A percentile compares a stretch with the other conserved stretches of the same genome.
Conservation (phyloP, 2,113 vertebrate species). For the Actinemys pallida region DNA sequence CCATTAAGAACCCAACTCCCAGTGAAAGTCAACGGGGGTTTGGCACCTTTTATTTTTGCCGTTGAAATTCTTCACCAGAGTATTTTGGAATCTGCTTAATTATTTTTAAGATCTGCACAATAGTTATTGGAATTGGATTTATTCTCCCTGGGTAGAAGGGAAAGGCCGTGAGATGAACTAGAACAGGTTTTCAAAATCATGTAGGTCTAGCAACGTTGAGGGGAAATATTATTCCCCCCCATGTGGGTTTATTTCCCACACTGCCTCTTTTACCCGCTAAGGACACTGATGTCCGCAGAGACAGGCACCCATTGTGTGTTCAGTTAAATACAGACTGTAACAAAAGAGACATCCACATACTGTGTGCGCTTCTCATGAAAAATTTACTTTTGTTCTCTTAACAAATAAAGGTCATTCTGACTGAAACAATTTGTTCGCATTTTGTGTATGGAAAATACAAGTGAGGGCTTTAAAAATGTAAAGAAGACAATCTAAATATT, state of each 20-base stretch:
- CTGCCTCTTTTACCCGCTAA: not conserved
- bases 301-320: not conserved
- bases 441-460: not conserved
- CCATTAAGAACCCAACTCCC: not conserved
- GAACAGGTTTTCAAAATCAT: not conserved
- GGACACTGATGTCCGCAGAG: rapidly evolving
- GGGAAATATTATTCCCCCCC: not conserved
- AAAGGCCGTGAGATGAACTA: rapidly evolving
- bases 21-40: not conserved
- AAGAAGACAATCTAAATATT: not conserved
- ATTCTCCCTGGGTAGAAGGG: not conserved
- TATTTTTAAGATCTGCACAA: not conserved
- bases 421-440: not conserved
- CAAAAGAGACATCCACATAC: rapidly evolving
- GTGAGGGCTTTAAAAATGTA: rapidly evolving
- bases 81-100: not conserved
- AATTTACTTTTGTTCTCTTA: not conserved
- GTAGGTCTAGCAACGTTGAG: not conserved
- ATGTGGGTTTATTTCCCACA: rapidly evolving
- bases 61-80: not conserved
- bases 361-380: not conserved
- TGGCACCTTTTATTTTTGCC: slow-evolving; percentile 5
- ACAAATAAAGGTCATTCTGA: not conserved
- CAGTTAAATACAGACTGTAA: rapidly evolving
- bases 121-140: rapidly evolving